Base-by-base conservation (phyloP, 2,888 invertebrate genomes). In the Ophion costatus region DNA sequence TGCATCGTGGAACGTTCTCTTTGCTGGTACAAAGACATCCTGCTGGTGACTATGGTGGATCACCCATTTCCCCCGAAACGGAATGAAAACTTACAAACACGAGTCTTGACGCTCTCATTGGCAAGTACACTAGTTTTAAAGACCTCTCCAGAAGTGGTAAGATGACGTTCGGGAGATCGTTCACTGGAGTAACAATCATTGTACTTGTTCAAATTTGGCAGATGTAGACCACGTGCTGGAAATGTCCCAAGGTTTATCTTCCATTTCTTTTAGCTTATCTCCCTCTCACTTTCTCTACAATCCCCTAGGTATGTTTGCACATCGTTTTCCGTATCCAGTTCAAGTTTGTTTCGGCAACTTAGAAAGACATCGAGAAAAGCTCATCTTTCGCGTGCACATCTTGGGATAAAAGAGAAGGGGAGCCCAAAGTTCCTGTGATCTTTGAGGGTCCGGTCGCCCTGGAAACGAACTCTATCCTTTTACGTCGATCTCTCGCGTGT, bases 261-360 rank as follows among this genome's bases (percentile, higher is more conserved):
- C 24, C 74, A 29, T 14, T 38, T 24, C 69, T 22, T 70, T 24
- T 45, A 66, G 38, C 51, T 74, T 64, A 9, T n/a, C 64, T 24
- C 10, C 1, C 24, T 38, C 38, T 57, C 33, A 64, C 17, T 20
- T 45, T 75, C 84, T 71, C 69, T 67, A 71, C 77, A 83, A 86
- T 87, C 88, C 88, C 86, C 85, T 77, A 87, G 90, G 89, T 88
- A 89, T 24, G 90, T 78, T 71, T 90, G 89, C 89, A 89, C 89
- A 88, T 89, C 90, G 90, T 90, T 80, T 88, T 88, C 84, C 88
- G 88, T n/a, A 57, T 22, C 61, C 87, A 85, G 88, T 88, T 89
- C 83, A 90, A 90, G 89, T 91, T 91, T 90, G 89, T 91, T 91
- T 88, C 89, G 88, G 88, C 88, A 89, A 91, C 90, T 91, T 90